Percentiles rank a stretch among this genome's conserved stretches.
Evolutionary conservation across 1,140 invertebrate genomes (phyloP).

Genomic region (Drosophila ercepeae): DNA sequence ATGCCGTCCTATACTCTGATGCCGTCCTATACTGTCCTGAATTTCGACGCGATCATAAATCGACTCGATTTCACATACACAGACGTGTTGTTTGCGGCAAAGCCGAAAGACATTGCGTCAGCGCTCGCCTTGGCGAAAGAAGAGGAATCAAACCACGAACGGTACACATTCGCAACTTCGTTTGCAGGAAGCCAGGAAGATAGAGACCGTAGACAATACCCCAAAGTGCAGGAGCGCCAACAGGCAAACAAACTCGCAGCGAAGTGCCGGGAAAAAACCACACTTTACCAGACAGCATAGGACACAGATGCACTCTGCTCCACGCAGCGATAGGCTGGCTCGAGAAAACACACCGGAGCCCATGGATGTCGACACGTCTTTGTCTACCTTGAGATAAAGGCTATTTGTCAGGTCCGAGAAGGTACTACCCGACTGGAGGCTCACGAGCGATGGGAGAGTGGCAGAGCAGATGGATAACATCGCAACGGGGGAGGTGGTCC

Average conservation of each 20-base stretch:
- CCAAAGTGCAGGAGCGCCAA: constrained; percentile 14
- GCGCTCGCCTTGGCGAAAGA: constrained; percentile 6
- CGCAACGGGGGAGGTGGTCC: too few species aligned
- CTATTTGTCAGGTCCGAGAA: too few species aligned
- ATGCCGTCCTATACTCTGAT: too few species aligned
- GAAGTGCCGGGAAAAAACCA: constrained; percentile 13
- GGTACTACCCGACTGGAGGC: too few species aligned
- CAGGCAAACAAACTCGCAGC: constrained; percentile 8
- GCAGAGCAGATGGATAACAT: too few species aligned
- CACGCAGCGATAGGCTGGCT: too few species aligned
- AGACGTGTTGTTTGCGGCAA: constrained; percentile 10
- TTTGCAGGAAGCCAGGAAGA: constrained; percentile 18
- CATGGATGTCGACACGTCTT: too few species aligned
- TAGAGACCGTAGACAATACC: constrained; percentile 6
- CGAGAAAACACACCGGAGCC: too few species aligned
- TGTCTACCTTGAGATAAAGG: too few species aligned
- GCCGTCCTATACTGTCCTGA: neutral
- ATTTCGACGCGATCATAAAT: too few species aligned
- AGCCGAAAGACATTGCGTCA: constrained; percentile 16
- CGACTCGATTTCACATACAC: neutral
- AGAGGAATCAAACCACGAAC: constrained; percentile 11
- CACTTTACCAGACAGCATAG: constrained; percentile 30
- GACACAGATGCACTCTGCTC: too few species aligned
- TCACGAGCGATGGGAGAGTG: too few species aligned
- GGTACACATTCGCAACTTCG: constrained; percentile 12